Evolutionary conservation across 1,140 invertebrate genomes (phyloP).

Genomic region (Diachasmimorpha longicaudata): DNA sequence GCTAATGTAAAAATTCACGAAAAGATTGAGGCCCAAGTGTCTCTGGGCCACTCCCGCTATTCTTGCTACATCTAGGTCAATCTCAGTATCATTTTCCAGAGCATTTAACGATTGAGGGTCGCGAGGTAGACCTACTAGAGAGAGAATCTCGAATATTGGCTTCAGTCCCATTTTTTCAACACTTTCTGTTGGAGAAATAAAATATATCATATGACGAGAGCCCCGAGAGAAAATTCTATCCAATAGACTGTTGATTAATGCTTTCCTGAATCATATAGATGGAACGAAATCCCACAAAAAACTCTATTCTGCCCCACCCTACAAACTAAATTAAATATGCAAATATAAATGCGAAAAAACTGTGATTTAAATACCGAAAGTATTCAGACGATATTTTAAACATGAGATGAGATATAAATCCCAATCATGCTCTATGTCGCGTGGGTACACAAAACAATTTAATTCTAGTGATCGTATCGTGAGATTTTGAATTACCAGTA

Average conservation of each 20-base stretch:
- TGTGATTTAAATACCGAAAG: no score
- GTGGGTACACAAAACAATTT: not conserved
- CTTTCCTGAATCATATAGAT: no score
- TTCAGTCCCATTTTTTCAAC: slow-evolving; percentile 66
- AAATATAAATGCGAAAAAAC: no score
- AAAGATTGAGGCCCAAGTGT: slow-evolving; percentile 66
- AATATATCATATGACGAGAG: not conserved
- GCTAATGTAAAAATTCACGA: slow-evolving; percentile 69
- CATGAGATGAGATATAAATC: no score
- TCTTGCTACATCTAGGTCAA: slow-evolving; percentile 60
- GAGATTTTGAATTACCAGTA: slow-evolving; percentile 58
- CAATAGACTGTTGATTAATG: no score
- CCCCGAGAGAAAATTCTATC: not conserved
- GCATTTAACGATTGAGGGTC: slow-evolving; percentile 55
- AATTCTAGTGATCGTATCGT: not conserved
- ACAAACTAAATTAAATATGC: no score
- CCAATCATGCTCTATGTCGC: no score
- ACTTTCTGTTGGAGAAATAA: slow-evolving; percentile 55
- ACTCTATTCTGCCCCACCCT: no score
- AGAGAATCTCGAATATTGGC: slow-evolving; percentile 64
- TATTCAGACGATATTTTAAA: no score
- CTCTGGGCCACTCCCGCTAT: slow-evolving; percentile 63
- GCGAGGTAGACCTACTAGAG: slow-evolving; percentile 59
- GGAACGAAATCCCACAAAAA: no score
- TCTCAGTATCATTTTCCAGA: slow-evolving; percentile 6